Percentiles rank a stretch among this genome's conserved stretches.
phyloP scores from a whole-genome alignment of 2,113 vertebrate genomes.

The Nothocercus julius region DNA sequence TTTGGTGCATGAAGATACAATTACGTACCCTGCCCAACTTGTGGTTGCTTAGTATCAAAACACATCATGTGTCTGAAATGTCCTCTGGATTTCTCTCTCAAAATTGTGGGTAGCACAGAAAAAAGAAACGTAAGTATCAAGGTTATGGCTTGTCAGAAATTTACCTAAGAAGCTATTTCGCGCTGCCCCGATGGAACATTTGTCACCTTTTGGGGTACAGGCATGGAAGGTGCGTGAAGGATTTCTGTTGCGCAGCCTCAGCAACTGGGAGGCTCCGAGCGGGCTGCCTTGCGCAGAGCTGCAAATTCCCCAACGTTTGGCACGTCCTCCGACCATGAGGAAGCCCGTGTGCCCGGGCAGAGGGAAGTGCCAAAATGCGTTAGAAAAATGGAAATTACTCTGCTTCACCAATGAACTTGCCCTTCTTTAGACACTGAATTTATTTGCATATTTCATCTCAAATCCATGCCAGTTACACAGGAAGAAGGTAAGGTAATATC shows the following conservation, averaged over 20 bases:
- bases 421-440: constrained; percentile 60
- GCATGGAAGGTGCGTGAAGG: constrained; percentile 11
- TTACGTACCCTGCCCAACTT: constrained; percentile 67
- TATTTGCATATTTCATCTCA: constrained; percentile 76
- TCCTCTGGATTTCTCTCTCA: background rate
- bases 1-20: constrained; percentile 55
- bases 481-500: constrained; percentile 52
- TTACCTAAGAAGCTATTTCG: background rate
- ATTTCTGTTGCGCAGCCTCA: background rate
- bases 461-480: constrained; percentile 16
- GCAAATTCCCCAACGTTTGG: constrained; percentile 57
- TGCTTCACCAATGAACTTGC: constrained; percentile 66
- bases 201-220: background rate
- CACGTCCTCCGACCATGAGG: background rate
- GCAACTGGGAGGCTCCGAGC: background rate
- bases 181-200: background rate
- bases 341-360: constrained; percentile 44
- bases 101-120: background rate
- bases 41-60: constrained; percentile 67
- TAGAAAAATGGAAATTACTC: constrained; percentile 71
- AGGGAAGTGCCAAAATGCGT: constrained; percentile 71
- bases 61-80: constrained; percentile 22
- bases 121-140: background rate
- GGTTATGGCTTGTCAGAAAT: background rate
- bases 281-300: constrained; percentile 54